These are phyloP conservation scores for Lepidurus couesii DNA, from an alignment of 1,140 invertebrate species.

Conservation along the genomic window DNA sequence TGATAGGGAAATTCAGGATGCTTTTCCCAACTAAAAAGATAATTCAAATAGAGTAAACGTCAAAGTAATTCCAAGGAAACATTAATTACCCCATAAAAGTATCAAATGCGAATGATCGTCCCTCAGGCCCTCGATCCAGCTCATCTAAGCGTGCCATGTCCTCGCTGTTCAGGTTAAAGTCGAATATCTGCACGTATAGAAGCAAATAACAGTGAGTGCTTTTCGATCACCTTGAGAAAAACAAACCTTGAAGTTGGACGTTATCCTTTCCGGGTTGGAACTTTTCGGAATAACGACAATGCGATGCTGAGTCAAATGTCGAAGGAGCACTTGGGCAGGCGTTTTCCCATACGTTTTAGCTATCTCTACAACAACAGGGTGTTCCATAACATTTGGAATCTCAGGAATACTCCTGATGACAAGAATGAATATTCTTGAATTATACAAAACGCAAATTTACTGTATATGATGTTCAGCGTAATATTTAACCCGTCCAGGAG, in stretches of 20 bases:
- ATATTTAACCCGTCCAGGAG: conserved; percentile 31
- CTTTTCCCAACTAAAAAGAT: neutral
- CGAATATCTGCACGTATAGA: conserved; percentile 48
- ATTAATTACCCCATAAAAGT: conserved; percentile 41
- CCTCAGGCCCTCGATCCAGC: conserved; percentile 55
- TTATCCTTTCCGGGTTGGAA: conserved; percentile 38
- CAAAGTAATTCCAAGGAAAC: neutral
- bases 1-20: conserved; percentile 1
- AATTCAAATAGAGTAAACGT: neutral
- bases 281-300: conserved; percentile 26
- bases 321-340: conserved; percentile 38
- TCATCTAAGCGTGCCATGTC: conserved; percentile 50
- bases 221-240: neutral
- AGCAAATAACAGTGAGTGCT: neutral
- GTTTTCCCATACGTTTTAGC: conserved; percentile 38
- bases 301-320: conserved; percentile 14
- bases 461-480: conserved; percentile 14
- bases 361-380: conserved; percentile 37
- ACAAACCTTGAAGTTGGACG: conserved; percentile 43
- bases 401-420: neutral
- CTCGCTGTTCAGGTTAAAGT: conserved; percentile 51
- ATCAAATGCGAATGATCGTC: conserved; percentile 58
- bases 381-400: conserved; percentile 32
- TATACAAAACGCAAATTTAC: conserved; percentile 19
- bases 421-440: neutral